These are phyloP conservation scores for Zingel zingel DNA, from an alignment of 2,113 vertebrate genomes.

Conservation along the genomic window DNA sequence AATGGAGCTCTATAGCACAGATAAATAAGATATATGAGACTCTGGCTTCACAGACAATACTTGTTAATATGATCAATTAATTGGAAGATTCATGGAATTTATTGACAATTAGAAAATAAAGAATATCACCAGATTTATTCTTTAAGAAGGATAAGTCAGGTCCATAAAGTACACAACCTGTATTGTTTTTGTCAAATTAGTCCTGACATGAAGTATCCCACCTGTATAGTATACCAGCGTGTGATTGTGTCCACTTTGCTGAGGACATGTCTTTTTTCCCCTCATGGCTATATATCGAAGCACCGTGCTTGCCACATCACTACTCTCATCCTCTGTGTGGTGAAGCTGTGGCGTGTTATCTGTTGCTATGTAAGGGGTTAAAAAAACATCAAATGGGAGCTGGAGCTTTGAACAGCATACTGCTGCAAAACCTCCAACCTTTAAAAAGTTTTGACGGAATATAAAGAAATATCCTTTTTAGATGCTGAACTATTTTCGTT, in stretches of 20 bases:
- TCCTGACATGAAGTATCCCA: not conserved
- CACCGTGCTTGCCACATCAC: slow-evolving; percentile 24
- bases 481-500: not conserved
- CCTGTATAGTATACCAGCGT: not conserved
- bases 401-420: slow-evolving; percentile 1
- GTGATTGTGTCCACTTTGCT: slow-evolving; percentile 9
- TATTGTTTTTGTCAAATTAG: not conserved
- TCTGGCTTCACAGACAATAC: too few relatives aligned
- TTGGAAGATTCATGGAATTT: not conserved
- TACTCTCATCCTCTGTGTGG: slow-evolving; percentile 38
- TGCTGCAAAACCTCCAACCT: slow-evolving; percentile 24
- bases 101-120: not conserved
- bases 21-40: too few relatives aligned
- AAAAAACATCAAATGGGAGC: not conserved
- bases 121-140: not conserved
- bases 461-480: not conserved
- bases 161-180: not conserved
- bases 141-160: too few relatives aligned
- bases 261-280: slow-evolving; percentile 10
- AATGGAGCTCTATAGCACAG: too few relatives aligned
- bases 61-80: not conserved
- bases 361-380: not conserved
- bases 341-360: slow-evolving; percentile 33
- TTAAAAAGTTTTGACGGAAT: not conserved
- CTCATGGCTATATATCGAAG: slow-evolving; percentile 28